A percentile compares a stretch with the other conserved stretches of the same genome.
Conservation (phyloP, 2,113 vertebrate species). For the Nipponia nippon region DNA sequence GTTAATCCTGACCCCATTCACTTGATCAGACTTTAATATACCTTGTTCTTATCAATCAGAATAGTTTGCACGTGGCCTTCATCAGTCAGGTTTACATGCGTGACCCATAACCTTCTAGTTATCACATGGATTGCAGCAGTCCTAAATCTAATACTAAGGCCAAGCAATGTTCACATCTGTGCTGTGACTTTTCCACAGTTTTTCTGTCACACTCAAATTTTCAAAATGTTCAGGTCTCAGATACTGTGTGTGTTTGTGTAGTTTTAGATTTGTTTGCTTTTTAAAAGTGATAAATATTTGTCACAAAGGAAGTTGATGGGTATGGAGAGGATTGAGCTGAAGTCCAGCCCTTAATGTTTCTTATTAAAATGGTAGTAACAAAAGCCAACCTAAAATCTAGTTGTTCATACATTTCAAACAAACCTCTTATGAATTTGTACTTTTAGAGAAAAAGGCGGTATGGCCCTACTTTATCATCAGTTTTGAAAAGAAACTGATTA, state of each 20-base stretch:
- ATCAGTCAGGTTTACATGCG: background rate
- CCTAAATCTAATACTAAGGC: background rate
- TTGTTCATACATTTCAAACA: background rate
- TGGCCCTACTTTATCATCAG: background rate
- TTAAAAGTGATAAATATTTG: background rate
- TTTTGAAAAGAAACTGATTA: background rate
- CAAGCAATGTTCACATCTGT: background rate
- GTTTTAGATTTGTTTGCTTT: background rate
- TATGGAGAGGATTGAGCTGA: background rate
- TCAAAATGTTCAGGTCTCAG: background rate
- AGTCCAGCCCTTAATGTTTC: background rate
- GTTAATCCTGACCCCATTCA: background rate
- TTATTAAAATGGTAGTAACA: background rate
- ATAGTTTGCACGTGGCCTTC: background rate
- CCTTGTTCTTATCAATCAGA: background rate
- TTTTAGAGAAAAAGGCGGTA: background rate
- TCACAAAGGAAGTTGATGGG: background rate
- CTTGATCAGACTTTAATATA: background rate
- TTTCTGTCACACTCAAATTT: background rate
- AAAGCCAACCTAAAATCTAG: background rate
- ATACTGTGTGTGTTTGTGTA: background rate
- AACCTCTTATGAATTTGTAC: background rate
- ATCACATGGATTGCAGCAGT: background rate
- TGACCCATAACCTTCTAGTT: background rate
- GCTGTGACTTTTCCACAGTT: background rate